Conservation (phyloP, 2,797 vertebrate species). For the Crypturellus tataupa region DNA sequence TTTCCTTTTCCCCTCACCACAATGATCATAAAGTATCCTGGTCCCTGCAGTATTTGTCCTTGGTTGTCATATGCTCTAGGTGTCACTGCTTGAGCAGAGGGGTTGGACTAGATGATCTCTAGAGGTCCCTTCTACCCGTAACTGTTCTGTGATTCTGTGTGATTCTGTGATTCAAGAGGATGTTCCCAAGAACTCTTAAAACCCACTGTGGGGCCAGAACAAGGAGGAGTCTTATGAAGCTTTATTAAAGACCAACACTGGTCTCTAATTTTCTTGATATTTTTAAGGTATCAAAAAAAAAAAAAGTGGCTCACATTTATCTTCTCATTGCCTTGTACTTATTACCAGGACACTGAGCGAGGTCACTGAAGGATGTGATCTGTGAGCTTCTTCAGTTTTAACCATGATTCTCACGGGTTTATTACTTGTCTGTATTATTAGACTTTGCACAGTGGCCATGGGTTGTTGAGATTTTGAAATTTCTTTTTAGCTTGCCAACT, state of each 20-base stretch:
- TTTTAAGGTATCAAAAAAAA: neutral
- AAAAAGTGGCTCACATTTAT: neutral
- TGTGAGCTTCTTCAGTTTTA: neutral
- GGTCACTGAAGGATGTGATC: neutral
- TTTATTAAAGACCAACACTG: neutral
- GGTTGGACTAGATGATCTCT: too few relatives aligned
- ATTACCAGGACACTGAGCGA: neutral
- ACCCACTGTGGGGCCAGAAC: neutral
- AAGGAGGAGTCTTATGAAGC: neutral
- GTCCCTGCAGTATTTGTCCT: too few relatives aligned
- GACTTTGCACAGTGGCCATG: neutral
- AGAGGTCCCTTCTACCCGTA: too few relatives aligned
- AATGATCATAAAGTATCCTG: too few relatives aligned
- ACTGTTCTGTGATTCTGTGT: too few relatives aligned
- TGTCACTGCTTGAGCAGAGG: too few relatives aligned
- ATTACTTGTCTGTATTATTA: neutral
- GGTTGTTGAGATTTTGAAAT: neutral
- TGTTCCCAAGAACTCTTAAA: neutral
- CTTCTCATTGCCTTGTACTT: neutral
- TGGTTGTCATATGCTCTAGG: too few relatives aligned
- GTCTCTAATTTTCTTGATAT: neutral
- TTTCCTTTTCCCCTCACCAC: too few relatives aligned
- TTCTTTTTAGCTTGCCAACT: neutral
- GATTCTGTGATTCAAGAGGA: neutral
- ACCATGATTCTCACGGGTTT: neutral